Base-by-base conservation (phyloP, 2,113 vertebrate species). In the Pipa parva region DNA sequence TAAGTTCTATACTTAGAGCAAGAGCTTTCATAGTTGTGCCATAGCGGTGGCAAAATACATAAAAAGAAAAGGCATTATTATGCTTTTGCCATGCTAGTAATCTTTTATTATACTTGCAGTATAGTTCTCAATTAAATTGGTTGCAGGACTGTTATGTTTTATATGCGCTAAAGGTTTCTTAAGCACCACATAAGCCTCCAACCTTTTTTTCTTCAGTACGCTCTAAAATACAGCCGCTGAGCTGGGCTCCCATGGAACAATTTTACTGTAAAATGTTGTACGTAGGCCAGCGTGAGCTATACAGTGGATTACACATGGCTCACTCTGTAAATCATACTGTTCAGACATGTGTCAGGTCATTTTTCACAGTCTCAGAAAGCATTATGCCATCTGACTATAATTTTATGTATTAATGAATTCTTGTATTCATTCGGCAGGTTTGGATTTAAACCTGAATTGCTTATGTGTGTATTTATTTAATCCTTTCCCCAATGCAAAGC, bases 331-430 rank as follows among this genome's bases (percentile, higher is more conserved):
- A 59, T 68, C 45, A 58, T 37, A 59, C 55, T 48, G 51, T 15
- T 46, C 20, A 67, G 64, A 37, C 20, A 22, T 39, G 45, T 59
- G 56, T 59, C 65, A 68, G 65, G 65, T 59, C 22, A 66, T 69
- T 59, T 59, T 59, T 68, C 29, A 68, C 45, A 26, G 55, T 59
- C 24, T 25, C 24, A 51, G 27, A 45, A 48, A 69, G 60, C 48
- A 69, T 45, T 60, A 69, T 49, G 57, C 22, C 46, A 51, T 55
- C 37, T 69, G 29, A 69, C 56, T 59, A 68, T 52, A 69, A 69
- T 52, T 59, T 60, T 51, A 69, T 69, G 33, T 60, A 69, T 52
- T 69, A 69, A 69, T 69, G 56, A 69, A 69, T 60, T 52, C 65
- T 52, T 60, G 48, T 69, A 39, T 69, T 39, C 39, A 48, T 51